Base-by-base conservation (phyloP, 2,888 invertebrate genomes). In the Caenorhabditis wallacei region DNA sequence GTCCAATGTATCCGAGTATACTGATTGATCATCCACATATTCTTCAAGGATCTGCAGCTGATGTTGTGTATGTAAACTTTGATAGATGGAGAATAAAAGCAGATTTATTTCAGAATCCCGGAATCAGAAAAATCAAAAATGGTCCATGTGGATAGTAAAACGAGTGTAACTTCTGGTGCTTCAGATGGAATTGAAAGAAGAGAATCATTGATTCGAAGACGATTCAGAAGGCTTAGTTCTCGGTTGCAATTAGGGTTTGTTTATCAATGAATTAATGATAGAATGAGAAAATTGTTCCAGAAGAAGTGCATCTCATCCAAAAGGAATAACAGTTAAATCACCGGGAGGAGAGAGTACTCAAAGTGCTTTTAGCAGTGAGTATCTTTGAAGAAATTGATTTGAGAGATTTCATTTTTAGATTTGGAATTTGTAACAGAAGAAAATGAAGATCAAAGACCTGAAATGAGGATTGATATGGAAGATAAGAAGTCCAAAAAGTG, bases 41-140 rank as follows among this genome's bases (percentile, higher is more conserved):
- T 16, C 26, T 81, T 7, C 75, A 82, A 57, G 85, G 85, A 7
- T 83, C 83, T n/a, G 85, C 80, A 8, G 82, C 84, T 2, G 84
- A 75, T 51, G 85, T 85, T 64, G 66, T 82, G 85, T 85, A 54
- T 54, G 82, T n/a, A 20, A 46, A 35, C 1, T 7, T 51, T 51
- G 10, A 1, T 22, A 11, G 10, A 43, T 57, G 57, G 26, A 18
- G 22, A 0, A 54, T 3, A 10, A 8, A 3, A 30, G 8, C 3
- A 3, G 30, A 5, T 30, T 1, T 30, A n/a, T 74, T 74, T 24
- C 56, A 72, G 74, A 20, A 74, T 74, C 4, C 68, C 80, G 0
- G 72, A 66, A 8, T 26, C 53, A 0, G 71, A 68, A 26, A 66
- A 30, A 16, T 61, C 59, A 16, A 53, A 48, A 56, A 80, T 80